phyloP scores from a whole-genome alignment of 2,888 invertebrate genomes.

The Buathra laborator region DNA sequence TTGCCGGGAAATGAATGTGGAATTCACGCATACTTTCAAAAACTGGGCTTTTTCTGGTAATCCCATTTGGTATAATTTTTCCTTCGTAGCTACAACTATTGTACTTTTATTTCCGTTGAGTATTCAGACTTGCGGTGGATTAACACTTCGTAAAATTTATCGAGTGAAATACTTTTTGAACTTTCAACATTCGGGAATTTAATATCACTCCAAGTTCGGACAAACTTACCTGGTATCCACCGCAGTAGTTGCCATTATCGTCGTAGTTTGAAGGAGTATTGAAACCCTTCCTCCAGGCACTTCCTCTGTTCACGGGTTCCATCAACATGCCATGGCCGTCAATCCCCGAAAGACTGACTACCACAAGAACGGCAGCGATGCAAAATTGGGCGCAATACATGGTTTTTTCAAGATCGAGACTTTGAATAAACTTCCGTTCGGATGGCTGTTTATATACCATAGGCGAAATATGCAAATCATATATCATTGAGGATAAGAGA shows the following conservation, averaged over 20 bases:
- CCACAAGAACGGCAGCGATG: slow-evolving; percentile 19
- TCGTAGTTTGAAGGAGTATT: slow-evolving; percentile 86
- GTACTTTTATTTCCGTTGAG: no score
- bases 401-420: neutral
- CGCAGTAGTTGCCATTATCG: slow-evolving; percentile 87
- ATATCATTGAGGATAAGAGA: no score
- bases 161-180: no score
- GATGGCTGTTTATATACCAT: neutral
- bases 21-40: no score
- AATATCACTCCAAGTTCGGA: no score
- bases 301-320: slow-evolving; percentile 86
- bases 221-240: slow-evolving; percentile 85
- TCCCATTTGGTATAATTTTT: no score
- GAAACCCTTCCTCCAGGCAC: slow-evolving; percentile 86
- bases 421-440: neutral
- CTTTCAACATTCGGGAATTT: neutral
- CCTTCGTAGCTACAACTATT: no score
- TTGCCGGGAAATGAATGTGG: no score
- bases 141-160: no score
- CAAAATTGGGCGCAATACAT: slow-evolving; percentile 41
- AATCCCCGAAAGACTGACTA: slow-evolving; percentile 67
- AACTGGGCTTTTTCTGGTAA: no score
- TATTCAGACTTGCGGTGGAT: no score
- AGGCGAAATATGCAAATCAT: no score
- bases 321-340: slow-evolving; percentile 86